Evolutionary conservation across 92 coral and sea anemone genomes (phyloP), one percentile per base, ranked within the genome.

Genomic region (Epizoanthus fatuus): DNA sequence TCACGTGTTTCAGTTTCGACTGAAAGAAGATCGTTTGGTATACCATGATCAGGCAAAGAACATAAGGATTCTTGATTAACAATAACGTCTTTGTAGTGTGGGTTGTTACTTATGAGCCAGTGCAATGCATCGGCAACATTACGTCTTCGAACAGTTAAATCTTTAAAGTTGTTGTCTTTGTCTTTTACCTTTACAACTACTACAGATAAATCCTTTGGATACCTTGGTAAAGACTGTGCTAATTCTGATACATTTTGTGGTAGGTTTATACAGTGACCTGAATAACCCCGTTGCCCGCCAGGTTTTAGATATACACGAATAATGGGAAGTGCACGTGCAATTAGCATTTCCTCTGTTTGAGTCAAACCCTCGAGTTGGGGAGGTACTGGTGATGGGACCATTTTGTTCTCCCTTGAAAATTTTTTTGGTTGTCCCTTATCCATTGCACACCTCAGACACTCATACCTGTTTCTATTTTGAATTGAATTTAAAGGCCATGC

Each of bases 51-150:
- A 42, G 86, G 77, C 75, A 85, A 85, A 39, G 66, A 76, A 16
- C 63, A 12, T 66, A 77, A 85, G 63, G 62, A 76, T 3, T 77
- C 71, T 40, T 85, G 35, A 66, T 85, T 85, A 17, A 79, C 44
- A 14, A 20, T 12, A 37, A 81, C 62, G 12, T 87, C 82, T 35
- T 83, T 82, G 45, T 84, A 85, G 72, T 84, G 83, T 45, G 86
- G 83, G 72, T 89, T 89, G 54, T 89, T 89, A 71, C 80, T 84
- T n/a, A 84, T 74, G 63, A 87, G 83, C 87, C 87, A 81, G 2
- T 38, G 40, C 51, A 22, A 22, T 22, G 25, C 25, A 22, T 22
- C 25, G 25, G 25, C 25, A 22, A 22, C 25, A 22, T 53, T 88
- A 11, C 77, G 72, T 59, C 89, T 71, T 47, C 90, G 72, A 73